Base-by-base conservation (phyloP, 1,140 invertebrate species). In the Penaeus indicus region DNA sequence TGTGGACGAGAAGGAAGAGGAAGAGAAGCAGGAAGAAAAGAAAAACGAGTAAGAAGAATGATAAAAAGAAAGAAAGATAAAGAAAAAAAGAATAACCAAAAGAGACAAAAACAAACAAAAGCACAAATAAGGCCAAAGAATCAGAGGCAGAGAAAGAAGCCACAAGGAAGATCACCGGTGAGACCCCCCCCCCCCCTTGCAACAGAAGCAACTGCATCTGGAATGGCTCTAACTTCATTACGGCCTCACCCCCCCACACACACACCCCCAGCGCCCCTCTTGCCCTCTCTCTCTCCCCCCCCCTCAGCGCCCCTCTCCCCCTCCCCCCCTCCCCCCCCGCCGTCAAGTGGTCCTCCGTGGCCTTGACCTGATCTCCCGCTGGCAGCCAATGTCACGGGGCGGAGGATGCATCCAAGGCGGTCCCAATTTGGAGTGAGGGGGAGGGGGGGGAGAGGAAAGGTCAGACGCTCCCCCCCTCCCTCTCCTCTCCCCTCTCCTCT, bases 41-140 rank as follows among this genome's bases (percentile, higher is more conserved):
- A 84, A 25, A 67, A 27, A 61, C 42, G 32, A 47, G 61, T n/a
- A 83, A 25, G 63, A 32, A 64, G 82, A 84, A 69, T 5, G 25
- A 47, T 19, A 21, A 61, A 64, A 67, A 16, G 61, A 84, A 64
- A 84, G 62, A 47, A 64, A 60, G 1, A 38, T 38, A n/a, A n/a
- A n/a, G n/a, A n/a, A n/a, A n/a, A n/a, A n/a, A n/a, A n/a, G n/a
- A n/a, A n/a, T n/a, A n/a, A n/a, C n/a, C n/a, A n/a, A n/a, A 32
- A 32, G 32, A 32, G 2, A 32, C 1, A 32, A 32, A 32, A 32
- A 32, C 1, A 32, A 32, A 32, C 32, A 32, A 32, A 32, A 32
- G 32, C 32, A 32, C 32, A 32, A 32, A 32, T 1, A 32, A 32
- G 32, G 32, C 32, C 32, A 32, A 0, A 0, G 32, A 32, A 32